Evolutionary conservation across 1,140 invertebrate genomes (phyloP).

Genomic region (Mamestra configurata): DNA sequence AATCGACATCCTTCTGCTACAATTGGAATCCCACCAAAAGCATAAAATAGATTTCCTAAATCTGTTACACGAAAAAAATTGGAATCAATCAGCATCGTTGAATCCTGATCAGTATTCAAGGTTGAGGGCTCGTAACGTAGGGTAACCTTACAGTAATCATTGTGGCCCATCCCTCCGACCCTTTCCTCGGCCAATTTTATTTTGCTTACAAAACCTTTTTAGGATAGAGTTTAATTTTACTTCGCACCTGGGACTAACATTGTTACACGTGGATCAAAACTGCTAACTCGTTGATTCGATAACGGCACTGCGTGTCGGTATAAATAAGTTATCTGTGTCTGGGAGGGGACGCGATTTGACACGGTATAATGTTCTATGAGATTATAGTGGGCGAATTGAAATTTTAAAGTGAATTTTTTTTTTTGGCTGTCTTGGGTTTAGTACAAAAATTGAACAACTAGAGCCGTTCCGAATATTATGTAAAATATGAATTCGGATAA

Average conservation of each 20-base stretch:
- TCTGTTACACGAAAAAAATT: constrained; percentile 49
- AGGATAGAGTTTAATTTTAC: constrained; percentile 54
- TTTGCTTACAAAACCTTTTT: constrained; percentile 52
- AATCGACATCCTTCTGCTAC: constrained; percentile 1
- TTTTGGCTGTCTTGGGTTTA: too few species aligned
- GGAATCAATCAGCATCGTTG: constrained; percentile 47
- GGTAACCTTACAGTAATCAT: constrained; percentile 44
- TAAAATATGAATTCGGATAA: too few species aligned
- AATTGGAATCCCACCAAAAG: constrained; percentile 4
- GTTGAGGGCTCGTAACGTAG: constrained; percentile 1
- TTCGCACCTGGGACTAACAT: constrained; percentile 50
- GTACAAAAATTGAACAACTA: too few species aligned
- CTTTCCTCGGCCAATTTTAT: constrained; percentile 47
- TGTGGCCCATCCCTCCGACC: constrained; percentile 39
- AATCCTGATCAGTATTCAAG: constrained; percentile 49
- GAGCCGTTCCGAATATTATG: too few species aligned
- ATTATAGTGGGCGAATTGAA: background rate
- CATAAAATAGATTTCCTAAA: constrained; percentile 40
- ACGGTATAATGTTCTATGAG: background rate
- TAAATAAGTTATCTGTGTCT: constrained; percentile 32
- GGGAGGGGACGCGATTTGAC: background rate
- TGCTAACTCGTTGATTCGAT: constrained; percentile 45
- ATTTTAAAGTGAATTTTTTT: too few species aligned
- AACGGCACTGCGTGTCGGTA: constrained; percentile 19
- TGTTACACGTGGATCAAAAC: constrained; percentile 51